Conservation (phyloP, 2,113 vertebrate species). For the Coptodon rendalli region DNA sequence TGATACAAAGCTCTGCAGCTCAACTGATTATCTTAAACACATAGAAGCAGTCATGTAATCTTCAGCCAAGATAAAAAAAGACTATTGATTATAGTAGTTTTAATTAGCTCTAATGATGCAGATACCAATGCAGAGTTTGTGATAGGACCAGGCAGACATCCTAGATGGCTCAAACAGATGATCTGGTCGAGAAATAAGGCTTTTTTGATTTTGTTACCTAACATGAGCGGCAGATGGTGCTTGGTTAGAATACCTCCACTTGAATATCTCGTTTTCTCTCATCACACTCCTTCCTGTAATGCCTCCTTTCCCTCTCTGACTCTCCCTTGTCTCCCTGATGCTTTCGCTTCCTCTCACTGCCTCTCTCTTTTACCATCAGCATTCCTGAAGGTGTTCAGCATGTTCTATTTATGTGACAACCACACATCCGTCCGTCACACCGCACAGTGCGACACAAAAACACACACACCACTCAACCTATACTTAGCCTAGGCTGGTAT, state of each 20-base stretch:
- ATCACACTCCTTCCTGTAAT: not conserved
- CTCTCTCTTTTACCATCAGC: constrained; percentile 29
- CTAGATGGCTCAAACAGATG: not conserved
- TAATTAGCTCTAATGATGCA: not conserved
- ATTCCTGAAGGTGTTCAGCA: constrained; percentile 57
- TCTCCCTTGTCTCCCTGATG: constrained; percentile 12
- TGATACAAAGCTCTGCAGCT: not conserved
- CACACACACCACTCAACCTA: constrained; percentile 18
- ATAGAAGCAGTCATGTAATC: not conserved
- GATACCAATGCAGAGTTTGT: not conserved
- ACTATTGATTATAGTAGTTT: not conserved
- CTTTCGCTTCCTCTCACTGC: constrained; percentile 7
- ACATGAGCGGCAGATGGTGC: not conserved
- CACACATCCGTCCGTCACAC: constrained; percentile 29
- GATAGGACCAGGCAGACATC: not conserved
- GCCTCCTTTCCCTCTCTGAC: not conserved
- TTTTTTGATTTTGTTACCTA: not conserved
- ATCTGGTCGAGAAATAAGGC: not conserved
- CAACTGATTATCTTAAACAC: not conserved
- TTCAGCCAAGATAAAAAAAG: not conserved
- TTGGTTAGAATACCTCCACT: not conserved
- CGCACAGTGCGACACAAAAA: constrained; percentile 22
- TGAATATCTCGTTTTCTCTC: not conserved
- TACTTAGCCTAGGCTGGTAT: constrained; percentile 30
- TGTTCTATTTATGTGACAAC: constrained; percentile 57